phyloP scores from a whole-genome alignment of 2,113 vertebrate genomes.

The Suricata suricatta region DNA sequence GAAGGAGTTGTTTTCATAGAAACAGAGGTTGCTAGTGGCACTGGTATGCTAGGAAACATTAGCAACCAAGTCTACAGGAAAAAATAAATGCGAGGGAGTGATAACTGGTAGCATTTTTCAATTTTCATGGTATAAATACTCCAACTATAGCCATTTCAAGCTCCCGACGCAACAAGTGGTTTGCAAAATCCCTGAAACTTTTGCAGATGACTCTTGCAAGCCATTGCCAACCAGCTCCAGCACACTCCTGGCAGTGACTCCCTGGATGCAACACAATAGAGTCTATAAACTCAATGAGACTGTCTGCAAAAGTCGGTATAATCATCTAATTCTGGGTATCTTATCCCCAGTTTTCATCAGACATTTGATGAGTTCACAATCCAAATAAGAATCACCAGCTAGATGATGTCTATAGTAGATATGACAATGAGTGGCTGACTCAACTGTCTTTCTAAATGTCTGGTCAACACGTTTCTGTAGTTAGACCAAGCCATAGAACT shows the following conservation, averaged over 20 bases:
- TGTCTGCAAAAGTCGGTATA: neutral
- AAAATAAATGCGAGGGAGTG: rapidly evolving
- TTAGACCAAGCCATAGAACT: neutral
- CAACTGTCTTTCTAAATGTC: neutral
- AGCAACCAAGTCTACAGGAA: neutral
- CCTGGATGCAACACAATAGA: neutral
- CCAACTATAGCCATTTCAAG: neutral
- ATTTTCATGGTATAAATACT: neutral
- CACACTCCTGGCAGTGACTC: neutral
- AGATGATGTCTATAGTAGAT: neutral
- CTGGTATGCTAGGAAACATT: neutral
- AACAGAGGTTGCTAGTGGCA: neutral
- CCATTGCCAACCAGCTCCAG: rapidly evolving
- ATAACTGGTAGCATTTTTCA: neutral
- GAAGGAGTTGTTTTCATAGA: neutral
- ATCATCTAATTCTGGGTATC: neutral
- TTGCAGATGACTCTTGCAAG: neutral
- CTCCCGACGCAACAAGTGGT: neutral
- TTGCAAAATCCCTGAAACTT: neutral
- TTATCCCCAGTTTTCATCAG: neutral
- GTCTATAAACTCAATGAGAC: neutral
- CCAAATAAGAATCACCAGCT: neutral
- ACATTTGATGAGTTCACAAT: neutral
- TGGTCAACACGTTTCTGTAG: neutral
- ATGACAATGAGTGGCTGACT: neutral